Base-by-base conservation (phyloP, 2,113 vertebrate species). In the Odocoileus virginianus region DNA sequence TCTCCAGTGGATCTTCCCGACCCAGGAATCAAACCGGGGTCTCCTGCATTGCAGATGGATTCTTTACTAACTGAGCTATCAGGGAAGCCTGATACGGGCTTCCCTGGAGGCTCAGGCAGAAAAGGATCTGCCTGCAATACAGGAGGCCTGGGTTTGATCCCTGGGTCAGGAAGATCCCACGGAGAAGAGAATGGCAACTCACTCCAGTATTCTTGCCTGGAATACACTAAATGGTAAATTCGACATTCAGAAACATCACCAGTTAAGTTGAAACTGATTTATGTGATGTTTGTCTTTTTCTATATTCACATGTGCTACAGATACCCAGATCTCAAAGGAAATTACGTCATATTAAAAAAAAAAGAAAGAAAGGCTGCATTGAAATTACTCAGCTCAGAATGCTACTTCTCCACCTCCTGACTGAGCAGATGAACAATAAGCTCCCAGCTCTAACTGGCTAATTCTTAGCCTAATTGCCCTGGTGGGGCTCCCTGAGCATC, bases 161-260 rank as follows among this genome's bases (percentile, higher is more conserved):
- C n/a, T 36, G 21, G n/a, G n/a, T 71, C 1, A 2, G 64, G 64
- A 71, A 5, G 64, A 4, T 71, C 17, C n/a, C 64, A 71, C 23
- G n/a, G 33, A 67, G n/a, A 71, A 36, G 64, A 71, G 64, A 71
- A 36, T 36, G 17, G 9, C 64, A 71, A 71, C 64, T 36, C 64
- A 71, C n/a, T 40, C 67, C n/a, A 71, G n/a, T 23, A 40, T 40
- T 71, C 67, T 40, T 71, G 67, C 67, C 67, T 71, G 19, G 54
- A 96, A n/a, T 9, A 81, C 25, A 52, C 16, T n/a, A 57, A 71
- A 84, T 28, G 33, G 15, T 67, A 91, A 86, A 96, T 36, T 64
- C 54, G 85, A 61, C 43, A 33, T 91, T 87, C 30, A 58, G 74
- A 54, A 78, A 92, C 2, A 33, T 84, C 40, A 36, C 12, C 10